A percentile compares a stretch with the other conserved stretches of the same genome.
These are phyloP conservation scores for Nemotelus pantherinus DNA, from an alignment of 2,888 invertebrate species.

Conservation along the genomic window DNA sequence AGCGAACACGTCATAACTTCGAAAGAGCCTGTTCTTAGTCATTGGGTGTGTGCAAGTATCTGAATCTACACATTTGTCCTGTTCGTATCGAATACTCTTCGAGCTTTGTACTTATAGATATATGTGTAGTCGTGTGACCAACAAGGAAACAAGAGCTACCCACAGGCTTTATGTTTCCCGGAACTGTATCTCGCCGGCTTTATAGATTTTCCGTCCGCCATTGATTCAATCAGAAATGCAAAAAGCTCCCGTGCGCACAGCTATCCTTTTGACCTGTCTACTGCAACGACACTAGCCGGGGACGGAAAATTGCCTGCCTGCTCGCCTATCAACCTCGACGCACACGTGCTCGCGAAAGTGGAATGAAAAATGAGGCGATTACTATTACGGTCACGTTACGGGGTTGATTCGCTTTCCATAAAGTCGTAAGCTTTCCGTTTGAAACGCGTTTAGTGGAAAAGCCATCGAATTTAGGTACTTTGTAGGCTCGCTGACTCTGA, in stretches of 20 bases:
- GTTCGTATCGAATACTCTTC: neutral
- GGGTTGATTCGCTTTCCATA: neutral
- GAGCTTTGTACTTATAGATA: neutral
- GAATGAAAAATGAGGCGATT: neutral
- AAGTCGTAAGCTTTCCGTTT: slow-evolving; percentile 8
- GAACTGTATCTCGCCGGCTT: slow-evolving; percentile 11
- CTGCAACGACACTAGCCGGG: neutral
- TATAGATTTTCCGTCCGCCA: slow-evolving; percentile 23
- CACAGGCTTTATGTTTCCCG: slow-evolving; percentile 25
- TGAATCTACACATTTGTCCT: neutral
- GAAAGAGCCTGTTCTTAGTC: slow-evolving; percentile 21
- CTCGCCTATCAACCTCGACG: neutral
- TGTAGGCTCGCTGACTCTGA: neutral
- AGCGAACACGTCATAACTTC: slow-evolving; percentile 63
- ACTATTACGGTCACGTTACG: slow-evolving; percentile 6
- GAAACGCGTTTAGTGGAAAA: slow-evolving; percentile 28
- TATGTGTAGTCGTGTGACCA: neutral
- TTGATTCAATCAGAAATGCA: slow-evolving; percentile 29
- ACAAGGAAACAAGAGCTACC: slow-evolving; percentile 37
- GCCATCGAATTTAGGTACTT: neutral
- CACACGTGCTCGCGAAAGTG: neutral
- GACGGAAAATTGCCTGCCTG: neutral
- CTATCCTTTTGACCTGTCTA: neutral
- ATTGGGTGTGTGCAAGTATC: neutral
- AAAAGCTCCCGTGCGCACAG: slow-evolving; percentile 37